Percentiles rank a stretch among this genome's conserved stretches.
Evolutionary conservation across 92 coral and sea anemone species (phyloP).

Genomic region (Palythoa grandiflora): DNA sequence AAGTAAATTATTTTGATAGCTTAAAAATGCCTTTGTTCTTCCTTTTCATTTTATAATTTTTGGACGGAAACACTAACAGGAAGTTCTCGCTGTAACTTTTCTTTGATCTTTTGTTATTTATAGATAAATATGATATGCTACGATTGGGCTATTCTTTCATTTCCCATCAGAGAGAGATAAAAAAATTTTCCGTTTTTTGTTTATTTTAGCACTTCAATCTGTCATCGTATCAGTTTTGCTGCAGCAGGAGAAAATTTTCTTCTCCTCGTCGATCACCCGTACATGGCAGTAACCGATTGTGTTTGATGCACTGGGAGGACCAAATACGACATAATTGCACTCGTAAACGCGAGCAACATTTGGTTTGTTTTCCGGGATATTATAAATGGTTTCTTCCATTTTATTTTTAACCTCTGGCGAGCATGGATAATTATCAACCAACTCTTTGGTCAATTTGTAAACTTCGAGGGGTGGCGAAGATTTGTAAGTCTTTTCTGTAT

Average conservation of each 20-base stretch:
- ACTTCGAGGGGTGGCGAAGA: neutral
- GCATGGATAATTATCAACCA: neutral
- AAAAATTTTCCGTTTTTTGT: too few relatives aligned
- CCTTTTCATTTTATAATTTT: too few relatives aligned
- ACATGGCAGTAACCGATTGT: conserved; percentile 62
- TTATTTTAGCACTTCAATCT: too few relatives aligned
- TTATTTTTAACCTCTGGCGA: neutral
- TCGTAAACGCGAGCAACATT: conserved; percentile 46
- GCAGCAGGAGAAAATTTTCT: conserved; percentile 25
- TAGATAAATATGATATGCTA: too few relatives aligned
- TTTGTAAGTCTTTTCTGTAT: neutral
- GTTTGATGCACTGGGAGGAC: conserved; percentile 58
- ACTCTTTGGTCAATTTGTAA: neutral
- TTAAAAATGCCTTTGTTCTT: too few relatives aligned
- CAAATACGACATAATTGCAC: conserved; percentile 39
- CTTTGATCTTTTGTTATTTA: too few relatives aligned
- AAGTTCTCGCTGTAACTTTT: too few relatives aligned
- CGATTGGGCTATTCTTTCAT: too few relatives aligned
- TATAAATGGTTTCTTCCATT: neutral
- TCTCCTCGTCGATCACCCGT: conserved; percentile 2
- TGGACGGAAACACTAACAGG: too few relatives aligned
- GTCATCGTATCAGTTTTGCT: too few relatives aligned
- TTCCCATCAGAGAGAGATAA: too few relatives aligned
- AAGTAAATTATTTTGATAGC: too few relatives aligned
- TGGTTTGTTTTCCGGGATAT: conserved; percentile 24